phyloP scores from a whole-genome alignment of 2,113 vertebrate genomes.

The Ancistrus triradiatus region DNA sequence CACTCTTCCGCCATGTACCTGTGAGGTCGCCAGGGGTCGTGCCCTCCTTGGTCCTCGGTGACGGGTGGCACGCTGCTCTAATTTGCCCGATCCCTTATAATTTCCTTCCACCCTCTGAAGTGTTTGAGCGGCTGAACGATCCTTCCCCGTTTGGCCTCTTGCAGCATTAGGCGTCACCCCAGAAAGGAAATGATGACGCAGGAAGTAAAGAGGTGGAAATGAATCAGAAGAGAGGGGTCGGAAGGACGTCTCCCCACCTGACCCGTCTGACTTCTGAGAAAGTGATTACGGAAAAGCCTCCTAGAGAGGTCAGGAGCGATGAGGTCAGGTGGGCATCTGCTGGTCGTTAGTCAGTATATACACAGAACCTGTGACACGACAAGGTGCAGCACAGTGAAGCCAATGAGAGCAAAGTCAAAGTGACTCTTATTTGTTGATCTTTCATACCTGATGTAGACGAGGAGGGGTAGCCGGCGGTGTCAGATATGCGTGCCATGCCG shows the following conservation, averaged over 20 bases:
- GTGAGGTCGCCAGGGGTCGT: conserved; percentile 17
- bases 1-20: conserved; percentile 6
- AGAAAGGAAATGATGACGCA: conserved; percentile 84
- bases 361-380: conserved; percentile 12
- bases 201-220: conserved; percentile 69
- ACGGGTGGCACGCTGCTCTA: conserved; percentile 63
- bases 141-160: conserved; percentile 75
- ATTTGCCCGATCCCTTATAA: conserved; percentile 71
- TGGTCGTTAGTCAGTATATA: conserved; percentile 23
- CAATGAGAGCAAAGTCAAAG: not conserved
- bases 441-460: not conserved
- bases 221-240: conserved; percentile 37
- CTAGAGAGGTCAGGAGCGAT: conserved; percentile 40
- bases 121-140: conserved; percentile 65
- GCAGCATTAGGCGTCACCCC: conserved; percentile 72
- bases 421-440: too few relatives aligned
- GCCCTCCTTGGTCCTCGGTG: conserved; percentile 27
- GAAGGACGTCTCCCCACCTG: conserved; percentile 69
- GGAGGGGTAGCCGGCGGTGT: not conserved
- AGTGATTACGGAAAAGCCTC: conserved; percentile 29
- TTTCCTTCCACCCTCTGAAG: conserved; percentile 74
- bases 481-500: too few relatives aligned
- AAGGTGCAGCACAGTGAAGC: not conserved
- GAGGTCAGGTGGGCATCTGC: not conserved
- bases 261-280: conserved; percentile 21